Evolutionary conservation across 2,888 invertebrate species (phyloP).

Genomic region (Zygogramma bicolorata): DNA sequence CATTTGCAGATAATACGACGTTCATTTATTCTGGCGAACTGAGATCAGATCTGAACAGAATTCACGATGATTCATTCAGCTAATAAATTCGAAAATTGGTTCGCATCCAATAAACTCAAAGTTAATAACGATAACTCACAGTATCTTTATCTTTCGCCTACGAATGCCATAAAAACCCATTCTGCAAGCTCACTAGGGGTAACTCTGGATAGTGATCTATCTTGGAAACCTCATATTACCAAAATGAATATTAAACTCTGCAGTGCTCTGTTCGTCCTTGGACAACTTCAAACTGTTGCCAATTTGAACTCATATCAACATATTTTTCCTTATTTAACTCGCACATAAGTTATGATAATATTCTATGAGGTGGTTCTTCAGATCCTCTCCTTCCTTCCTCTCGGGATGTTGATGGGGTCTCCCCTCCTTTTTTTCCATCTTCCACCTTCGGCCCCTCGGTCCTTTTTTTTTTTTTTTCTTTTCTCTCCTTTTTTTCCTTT

Average conservation of each 20-base stretch:
- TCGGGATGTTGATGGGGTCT: no score
- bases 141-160: background rate
- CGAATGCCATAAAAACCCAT: constrained; percentile 2
- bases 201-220: constrained; percentile 10
- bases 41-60: background rate
- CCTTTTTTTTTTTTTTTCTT: no score
- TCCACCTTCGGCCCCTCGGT: no score
- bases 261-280: background rate
- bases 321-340: background rate
- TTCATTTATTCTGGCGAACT: constrained; percentile 2
- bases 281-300: background rate
- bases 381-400: no score
- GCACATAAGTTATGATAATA: background rate
- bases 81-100: constrained; percentile 1
- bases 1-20: constrained; percentile 8
- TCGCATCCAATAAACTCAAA: background rate
- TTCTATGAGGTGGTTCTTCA: background rate
- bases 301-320: background rate
- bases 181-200: background rate
- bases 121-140: background rate
- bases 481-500: no score
- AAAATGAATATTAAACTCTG: background rate
- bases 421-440: no score
- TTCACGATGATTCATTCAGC: background rate
- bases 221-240: constrained; percentile 1